These are phyloP conservation scores for Trimorus sp. DNA, from an alignment of 2,888 invertebrate species.

Conservation along the genomic window DNA sequence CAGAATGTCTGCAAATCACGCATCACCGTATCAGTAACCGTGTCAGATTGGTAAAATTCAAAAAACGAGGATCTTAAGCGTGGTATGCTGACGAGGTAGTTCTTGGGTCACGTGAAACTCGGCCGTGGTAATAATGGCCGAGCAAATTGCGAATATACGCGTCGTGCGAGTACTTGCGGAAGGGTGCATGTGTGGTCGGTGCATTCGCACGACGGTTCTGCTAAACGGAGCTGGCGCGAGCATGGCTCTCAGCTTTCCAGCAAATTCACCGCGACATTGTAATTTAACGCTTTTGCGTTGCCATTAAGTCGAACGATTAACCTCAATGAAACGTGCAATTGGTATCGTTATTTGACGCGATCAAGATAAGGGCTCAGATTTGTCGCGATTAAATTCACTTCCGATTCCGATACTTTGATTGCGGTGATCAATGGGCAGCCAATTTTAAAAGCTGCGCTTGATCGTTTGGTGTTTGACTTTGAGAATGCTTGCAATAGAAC, in stretches of 20 bases:
- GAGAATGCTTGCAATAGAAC: too few species aligned
- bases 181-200: constrained; percentile 34
- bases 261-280: constrained; percentile 69
- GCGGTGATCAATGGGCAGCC: too few species aligned
- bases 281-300: constrained; percentile 64
- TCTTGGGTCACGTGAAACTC: constrained; percentile 38
- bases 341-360: constrained; percentile 32
- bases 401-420: constrained; percentile 20
- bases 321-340: constrained; percentile 34
- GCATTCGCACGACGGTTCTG: constrained; percentile 45
- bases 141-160: constrained; percentile 41
- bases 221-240: constrained; percentile 67
- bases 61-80: constrained; percentile 5
- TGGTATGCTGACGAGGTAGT: constrained; percentile 25
- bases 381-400: constrained; percentile 37
- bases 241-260: constrained; percentile 56
- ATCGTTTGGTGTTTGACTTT: too few species aligned
- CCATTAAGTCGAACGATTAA: constrained; percentile 39
- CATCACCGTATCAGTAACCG: constrained; percentile 5
- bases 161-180: constrained; percentile 4
- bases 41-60: constrained; percentile 5
- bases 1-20: too few species aligned
- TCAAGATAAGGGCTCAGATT: constrained; percentile 21
- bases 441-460: too few species aligned
- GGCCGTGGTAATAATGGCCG: constrained; percentile 28